phyloP scores from a whole-genome alignment of 2,888 invertebrate genomes.

The Coremacera marginata region DNA sequence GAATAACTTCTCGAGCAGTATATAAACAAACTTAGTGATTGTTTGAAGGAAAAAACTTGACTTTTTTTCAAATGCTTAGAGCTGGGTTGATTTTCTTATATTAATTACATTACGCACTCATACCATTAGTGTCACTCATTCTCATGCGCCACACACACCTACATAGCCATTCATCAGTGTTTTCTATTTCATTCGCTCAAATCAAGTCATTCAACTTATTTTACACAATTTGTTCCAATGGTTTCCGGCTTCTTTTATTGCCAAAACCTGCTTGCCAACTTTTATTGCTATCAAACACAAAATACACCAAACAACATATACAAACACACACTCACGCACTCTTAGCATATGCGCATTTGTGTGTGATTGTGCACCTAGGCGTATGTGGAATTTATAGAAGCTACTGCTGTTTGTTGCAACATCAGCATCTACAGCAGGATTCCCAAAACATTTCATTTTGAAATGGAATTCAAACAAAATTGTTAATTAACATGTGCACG shows the following conservation, averaged over 20 bases:
- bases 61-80: too few relatives aligned
- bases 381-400: constrained; percentile 17
- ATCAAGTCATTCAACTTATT: not conserved
- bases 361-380: constrained; percentile 6
- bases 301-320: not conserved
- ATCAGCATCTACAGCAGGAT: constrained; percentile 6
- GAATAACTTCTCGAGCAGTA: too few relatives aligned
- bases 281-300: not conserved
- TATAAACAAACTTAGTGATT: too few relatives aligned
- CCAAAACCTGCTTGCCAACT: not conserved
- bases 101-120: too few relatives aligned
- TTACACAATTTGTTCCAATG: not conserved
- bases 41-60: too few relatives aligned
- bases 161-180: too few relatives aligned
- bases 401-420: too few relatives aligned
- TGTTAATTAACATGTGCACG: constrained; percentile 61
- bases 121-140: too few relatives aligned
- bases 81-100: too few relatives aligned
- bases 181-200: too few relatives aligned
- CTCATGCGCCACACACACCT: too few relatives aligned
- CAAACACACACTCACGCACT: not conserved
- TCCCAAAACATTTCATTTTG: constrained; percentile 52
- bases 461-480: constrained; percentile 62
- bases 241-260: too few relatives aligned
- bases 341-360: not conserved